Percentiles rank a stretch among this genome's conserved stretches.
phyloP scores from a whole-genome alignment of 1,140 invertebrate genomes.

The Eurosta solidaginis region DNA sequence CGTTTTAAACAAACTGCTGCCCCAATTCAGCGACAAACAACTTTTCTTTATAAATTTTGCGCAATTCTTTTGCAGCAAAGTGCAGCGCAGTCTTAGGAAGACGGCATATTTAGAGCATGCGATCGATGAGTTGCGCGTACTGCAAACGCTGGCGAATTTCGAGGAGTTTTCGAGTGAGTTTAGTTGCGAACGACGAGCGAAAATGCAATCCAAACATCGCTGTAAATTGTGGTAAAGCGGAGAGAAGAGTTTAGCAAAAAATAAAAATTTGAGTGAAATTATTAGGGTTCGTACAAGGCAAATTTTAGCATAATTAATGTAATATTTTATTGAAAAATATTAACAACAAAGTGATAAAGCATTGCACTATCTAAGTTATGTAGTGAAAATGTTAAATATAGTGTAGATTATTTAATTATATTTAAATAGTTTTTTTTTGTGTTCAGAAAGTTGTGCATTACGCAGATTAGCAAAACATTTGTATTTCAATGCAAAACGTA shows the following conservation, averaged over 20 bases:
- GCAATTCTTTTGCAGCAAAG: slow-evolving; percentile 85
- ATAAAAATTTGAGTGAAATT: no score
- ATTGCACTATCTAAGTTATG: no score
- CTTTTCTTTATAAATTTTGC: slow-evolving; percentile 84
- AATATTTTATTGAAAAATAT: no score
- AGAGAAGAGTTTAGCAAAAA: background rate
- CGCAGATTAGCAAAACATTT: no score
- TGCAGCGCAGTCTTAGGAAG: slow-evolving; percentile 79
- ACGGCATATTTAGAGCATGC: slow-evolving; percentile 77
- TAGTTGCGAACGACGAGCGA: slow-evolving; percentile 70
- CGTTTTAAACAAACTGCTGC: slow-evolving; percentile 40
- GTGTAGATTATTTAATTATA: no score
- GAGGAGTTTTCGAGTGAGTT: slow-evolving; percentile 78
- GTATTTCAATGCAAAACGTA: no score
- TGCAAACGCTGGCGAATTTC: slow-evolving; percentile 83
- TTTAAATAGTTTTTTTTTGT: no score
- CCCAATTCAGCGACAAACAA: slow-evolving; percentile 74
- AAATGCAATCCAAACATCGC: slow-evolving; percentile 83
- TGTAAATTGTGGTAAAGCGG: slow-evolving; percentile 79
- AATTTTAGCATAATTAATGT: no score
- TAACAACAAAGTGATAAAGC: no score
- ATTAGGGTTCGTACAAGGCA: no score
- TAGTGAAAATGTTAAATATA: no score
- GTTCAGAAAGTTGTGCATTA: no score
- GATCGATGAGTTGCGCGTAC: slow-evolving; percentile 76